Conservation (phyloP, 2,888 invertebrate genomes). For the Cosmia pyralina region DNA sequence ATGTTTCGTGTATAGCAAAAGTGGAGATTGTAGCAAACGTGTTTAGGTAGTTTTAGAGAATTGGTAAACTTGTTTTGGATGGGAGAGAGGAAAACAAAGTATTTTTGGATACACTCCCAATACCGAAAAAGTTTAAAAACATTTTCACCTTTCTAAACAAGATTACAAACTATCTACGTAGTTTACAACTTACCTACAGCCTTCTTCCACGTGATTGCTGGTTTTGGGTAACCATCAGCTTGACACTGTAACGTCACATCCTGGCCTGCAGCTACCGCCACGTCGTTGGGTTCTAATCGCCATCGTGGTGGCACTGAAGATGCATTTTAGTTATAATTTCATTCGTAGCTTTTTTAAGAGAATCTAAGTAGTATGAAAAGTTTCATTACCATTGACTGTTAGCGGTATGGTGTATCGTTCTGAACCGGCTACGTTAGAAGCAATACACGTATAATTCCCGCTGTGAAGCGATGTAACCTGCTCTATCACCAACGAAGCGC, state of each 20-base stretch:
- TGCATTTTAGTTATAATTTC: background rate
- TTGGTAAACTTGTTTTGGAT: constrained; percentile 8
- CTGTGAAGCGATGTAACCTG: constrained; percentile 95
- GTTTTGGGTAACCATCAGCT: constrained; percentile 97
- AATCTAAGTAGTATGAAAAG: background rate
- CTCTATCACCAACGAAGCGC: constrained; percentile 96
- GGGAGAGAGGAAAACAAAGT: background rate
- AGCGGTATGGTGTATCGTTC: constrained; percentile 94
- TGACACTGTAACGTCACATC: constrained; percentile 96
- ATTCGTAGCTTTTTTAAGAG: background rate
- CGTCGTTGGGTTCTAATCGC: constrained; percentile 95
- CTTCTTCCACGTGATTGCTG: constrained; percentile 96
- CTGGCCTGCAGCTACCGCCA: constrained; percentile 95
- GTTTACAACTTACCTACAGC: constrained; percentile 92
- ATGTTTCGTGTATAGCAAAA: constrained; percentile 63
- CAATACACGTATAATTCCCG: constrained; percentile 97
- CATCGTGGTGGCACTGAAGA: constrained; percentile 95
- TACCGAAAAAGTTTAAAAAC: background rate
- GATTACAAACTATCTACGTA: constrained; percentile 1
- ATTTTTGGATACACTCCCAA: background rate
- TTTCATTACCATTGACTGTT: constrained; percentile 93
- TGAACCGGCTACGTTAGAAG: constrained; percentile 95
- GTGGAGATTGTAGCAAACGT: constrained; percentile 15
- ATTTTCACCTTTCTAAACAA: constrained; percentile 6
- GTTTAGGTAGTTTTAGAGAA: constrained; percentile 8